Evolutionary conservation across 1,140 invertebrate species (phyloP).

Genomic region (Hyles euphorbiae): DNA sequence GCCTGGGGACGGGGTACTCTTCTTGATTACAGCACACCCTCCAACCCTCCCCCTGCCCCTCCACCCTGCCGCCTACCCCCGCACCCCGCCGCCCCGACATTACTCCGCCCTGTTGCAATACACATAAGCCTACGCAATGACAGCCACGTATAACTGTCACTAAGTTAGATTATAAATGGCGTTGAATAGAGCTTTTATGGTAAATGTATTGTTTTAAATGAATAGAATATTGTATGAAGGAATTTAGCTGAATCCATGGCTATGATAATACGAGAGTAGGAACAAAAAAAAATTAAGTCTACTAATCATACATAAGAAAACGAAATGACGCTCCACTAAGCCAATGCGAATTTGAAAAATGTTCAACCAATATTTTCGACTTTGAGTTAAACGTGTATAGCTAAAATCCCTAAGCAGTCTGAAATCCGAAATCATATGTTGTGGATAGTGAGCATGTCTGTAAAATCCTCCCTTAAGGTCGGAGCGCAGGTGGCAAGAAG

Average conservation of each 20-base stretch:
- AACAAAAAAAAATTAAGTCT: no score
- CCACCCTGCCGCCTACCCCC: not conserved
- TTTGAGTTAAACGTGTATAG: not conserved
- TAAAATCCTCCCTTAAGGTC: not conserved
- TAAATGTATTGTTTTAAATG: not conserved
- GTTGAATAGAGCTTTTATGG: not conserved
- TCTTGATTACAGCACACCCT: constrained; percentile 72
- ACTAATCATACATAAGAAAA: no score
- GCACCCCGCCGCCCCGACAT: constrained; percentile 10
- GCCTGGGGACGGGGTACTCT: constrained; percentile 72
- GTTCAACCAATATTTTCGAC: no score
- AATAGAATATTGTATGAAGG: no score
- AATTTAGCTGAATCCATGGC: not conserved
- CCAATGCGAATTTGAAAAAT: no score
- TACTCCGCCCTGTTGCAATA: constrained; percentile 35
- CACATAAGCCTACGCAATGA: constrained; percentile 51
- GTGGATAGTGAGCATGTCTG: not conserved
- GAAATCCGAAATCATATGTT: no score
- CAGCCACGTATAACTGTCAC: constrained; percentile 39
- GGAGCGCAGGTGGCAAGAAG: constrained; percentile 1
- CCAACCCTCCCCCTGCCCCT: constrained; percentile 23
- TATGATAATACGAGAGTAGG: not conserved
- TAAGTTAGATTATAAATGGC: constrained; percentile 16
- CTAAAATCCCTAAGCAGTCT: no score
- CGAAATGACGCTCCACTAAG: no score